Evolutionary conservation across 2,888 invertebrate species (phyloP), one percentile per base, ranked within the genome.

Genomic region (Cecidostiba fungosa): DNA sequence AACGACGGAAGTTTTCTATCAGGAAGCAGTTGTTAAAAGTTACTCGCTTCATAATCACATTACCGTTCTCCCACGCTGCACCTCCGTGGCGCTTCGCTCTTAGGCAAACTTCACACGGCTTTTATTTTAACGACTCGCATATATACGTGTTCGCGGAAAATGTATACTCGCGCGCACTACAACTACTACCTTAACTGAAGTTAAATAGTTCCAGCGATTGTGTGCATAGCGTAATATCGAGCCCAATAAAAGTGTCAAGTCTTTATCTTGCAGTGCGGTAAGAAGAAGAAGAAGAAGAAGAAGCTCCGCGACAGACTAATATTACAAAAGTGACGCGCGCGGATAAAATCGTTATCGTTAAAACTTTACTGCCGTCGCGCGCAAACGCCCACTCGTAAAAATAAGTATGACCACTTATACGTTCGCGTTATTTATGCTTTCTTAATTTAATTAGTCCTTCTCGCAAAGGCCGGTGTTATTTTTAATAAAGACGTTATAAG

Each of bases 91-190:
- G 62, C 54, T 26, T 72, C 59, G 8, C 32, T 54, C 43, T 39
- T 39, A 79, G 69, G 74, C 73, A 50, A 74, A 84, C 74, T 84
- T 84, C 73, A 36, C 79, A 74, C 74, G 79, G 66, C 79, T 84
- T 79, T 84, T 84, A 79, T 79, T 84, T 74, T 73, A 79, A 84
- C 79, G 72, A 79, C 50, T 59, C 66, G 12, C 66, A 43, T 16
- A 59, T 26, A 39, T 62, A 23, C 54, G 59, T 23, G 81, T 43
- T 14, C 66, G 66, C 54, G n/a, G 54, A 54, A 54, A 54, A 59
- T 29, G 19, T 14, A 14, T n/a, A 36, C 39, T 0, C 3, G 16
- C 19, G 39, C 54, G 16, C 19, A 50, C 4, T 10, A 4, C 16
- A 50, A 19, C 5, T 19, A 50, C 0, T 16, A 50, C 50, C 50